Evolutionary conservation across 2,797 vertebrate species (phyloP).

Genomic region (Apogon hyalosoma): DNA sequence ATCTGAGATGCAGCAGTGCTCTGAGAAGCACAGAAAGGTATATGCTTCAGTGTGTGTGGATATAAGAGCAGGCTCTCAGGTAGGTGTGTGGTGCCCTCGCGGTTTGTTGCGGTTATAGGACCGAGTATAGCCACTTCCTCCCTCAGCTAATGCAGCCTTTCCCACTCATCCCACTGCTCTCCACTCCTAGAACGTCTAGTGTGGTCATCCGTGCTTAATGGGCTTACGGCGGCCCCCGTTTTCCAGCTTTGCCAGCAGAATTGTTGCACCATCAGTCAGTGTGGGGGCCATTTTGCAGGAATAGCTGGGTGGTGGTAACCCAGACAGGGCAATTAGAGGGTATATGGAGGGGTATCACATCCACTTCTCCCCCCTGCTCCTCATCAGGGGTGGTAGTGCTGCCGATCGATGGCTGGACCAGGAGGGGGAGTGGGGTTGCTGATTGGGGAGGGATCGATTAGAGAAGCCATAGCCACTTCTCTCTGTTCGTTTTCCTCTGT

Average conservation of each 20-base stretch:
- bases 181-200: slow-evolving; percentile 35
- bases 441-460: slow-evolving; percentile 70
- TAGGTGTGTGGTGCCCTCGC: slow-evolving; percentile 46
- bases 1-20: slow-evolving; percentile 65
- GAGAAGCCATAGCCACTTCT: slow-evolving; percentile 65
- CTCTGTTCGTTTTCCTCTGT: slow-evolving; percentile 58
- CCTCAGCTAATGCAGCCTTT: slow-evolving; percentile 54
- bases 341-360: slow-evolving; percentile 66
- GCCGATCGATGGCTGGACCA: slow-evolving; percentile 68
- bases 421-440: slow-evolving; percentile 62
- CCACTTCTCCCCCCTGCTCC: slow-evolving; percentile 46
- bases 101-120: slow-evolving; percentile 65
- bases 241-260: slow-evolving; percentile 65
- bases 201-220: slow-evolving; percentile 71
- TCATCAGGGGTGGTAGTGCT: slow-evolving; percentile 60
- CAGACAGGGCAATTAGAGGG: slow-evolving; percentile 77
- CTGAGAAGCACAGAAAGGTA: slow-evolving; percentile 59
- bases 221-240: slow-evolving; percentile 49
- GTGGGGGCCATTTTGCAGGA: slow-evolving; percentile 51
- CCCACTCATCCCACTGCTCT: slow-evolving; percentile 32
- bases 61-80: slow-evolving; percentile 45
- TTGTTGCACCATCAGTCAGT: slow-evolving; percentile 58
- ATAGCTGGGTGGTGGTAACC: slow-evolving; percentile 50
- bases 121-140: slow-evolving; percentile 62
- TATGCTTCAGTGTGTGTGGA: slow-evolving; percentile 35